Evolutionary conservation across 2,888 invertebrate genomes (phyloP), one percentile per base, ranked within the genome.

Genomic region (Chelonus formosanus): DNA sequence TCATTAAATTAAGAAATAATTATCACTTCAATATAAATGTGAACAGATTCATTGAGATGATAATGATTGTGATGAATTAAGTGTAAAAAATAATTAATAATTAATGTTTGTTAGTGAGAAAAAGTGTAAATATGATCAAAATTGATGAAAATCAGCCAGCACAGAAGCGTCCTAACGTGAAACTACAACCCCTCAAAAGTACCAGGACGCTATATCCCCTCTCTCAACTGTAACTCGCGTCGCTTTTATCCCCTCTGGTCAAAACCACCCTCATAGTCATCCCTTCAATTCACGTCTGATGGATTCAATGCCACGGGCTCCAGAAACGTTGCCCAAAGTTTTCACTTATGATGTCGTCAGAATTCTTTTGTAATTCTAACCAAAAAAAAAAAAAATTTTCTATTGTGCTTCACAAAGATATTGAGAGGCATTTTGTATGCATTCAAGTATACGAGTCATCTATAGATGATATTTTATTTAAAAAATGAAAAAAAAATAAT

Each of bases 241-340:
- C 60, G 65, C 62, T 63, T 57, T 63, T 66, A 68, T 70, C 65
- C 61, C 67, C 67, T 67, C 68, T 65, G 67, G 63, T 63, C 62
- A 63, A 52, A 58, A 48, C 47, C 56, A 66, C 61, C 64, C 67
- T 58, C 5, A 43, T 50, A 61, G 53, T 43, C 58, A 63, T 62
- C 48, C 67, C 63, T 7, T 34, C 55, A 53, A 47, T 50, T 45
- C 53, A 55, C 57, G 48, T 57, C 57, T 43, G 60, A 65, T 67
- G 65, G 68, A 67, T 71, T 72, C 70, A 71, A 72, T 72, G 72
- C 71, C 69, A 72, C 63, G 70, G 60, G 69, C 69, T 71, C 60
- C 62, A 62, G 71, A 66, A 67, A 61, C 67, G 63, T 66, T 66
- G 65, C 67, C 68, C 72, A 70, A 70, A 65, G 63, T 66, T 67